A percentile compares a stretch with the other conserved stretches of the same genome.
These are phyloP conservation scores for Muntiacus muntjak DNA, from an alignment of 2,113 vertebrate genomes.

Conservation along the genomic window DNA sequence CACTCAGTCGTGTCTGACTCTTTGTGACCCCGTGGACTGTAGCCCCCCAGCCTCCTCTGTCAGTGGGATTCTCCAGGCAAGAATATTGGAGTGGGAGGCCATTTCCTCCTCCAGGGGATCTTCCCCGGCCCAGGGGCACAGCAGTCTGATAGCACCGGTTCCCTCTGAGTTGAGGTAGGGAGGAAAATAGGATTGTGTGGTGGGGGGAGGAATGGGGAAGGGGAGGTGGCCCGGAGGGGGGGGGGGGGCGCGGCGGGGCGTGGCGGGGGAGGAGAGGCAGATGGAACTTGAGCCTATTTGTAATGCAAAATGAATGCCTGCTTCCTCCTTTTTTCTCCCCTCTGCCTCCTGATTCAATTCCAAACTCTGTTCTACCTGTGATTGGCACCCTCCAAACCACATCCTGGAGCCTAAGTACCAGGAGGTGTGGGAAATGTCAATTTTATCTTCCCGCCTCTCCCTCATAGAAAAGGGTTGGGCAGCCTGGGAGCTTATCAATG, in stretches of 20 bases:
- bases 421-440: background rate
- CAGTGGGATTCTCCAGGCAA: background rate
- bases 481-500: background rate
- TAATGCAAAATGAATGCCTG: background rate
- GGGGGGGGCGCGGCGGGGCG: no score
- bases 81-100: background rate
- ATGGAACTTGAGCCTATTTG: background rate
- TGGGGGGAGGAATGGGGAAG: accelerated
- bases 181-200: background rate
- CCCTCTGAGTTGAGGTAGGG: background rate
- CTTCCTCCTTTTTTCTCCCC: background rate
- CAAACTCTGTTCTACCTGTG: background rate
- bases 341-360: background rate
- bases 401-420: background rate
- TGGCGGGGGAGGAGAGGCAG: background rate
- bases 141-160: background rate
- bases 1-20: background rate
- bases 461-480: background rate
- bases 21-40: background rate
- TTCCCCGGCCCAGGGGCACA: background rate
- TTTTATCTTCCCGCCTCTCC: background rate
- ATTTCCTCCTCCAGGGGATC: background rate
- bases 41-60: background rate
- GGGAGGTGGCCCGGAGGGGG: background rate
- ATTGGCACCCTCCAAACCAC: background rate